Evolutionary conservation across 1,140 invertebrate species (phyloP).

Genomic region (Whitmania pigra): DNA sequence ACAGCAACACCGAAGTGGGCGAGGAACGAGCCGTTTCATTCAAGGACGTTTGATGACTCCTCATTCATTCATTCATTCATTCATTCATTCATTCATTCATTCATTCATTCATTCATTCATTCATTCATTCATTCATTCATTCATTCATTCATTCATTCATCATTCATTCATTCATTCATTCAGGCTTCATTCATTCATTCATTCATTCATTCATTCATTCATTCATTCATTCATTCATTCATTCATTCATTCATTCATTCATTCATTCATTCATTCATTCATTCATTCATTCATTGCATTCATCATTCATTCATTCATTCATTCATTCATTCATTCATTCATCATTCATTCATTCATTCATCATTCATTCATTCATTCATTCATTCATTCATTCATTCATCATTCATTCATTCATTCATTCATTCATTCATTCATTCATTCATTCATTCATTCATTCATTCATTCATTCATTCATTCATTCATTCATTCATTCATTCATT

Average conservation of each 20-base stretch:
- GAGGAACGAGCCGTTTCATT: too few species aligned
- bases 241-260: neutral
- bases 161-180: slow-evolving; percentile 18
- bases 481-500: slow-evolving; percentile 2
- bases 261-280: neutral
- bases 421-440: neutral
- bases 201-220: neutral
- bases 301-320: neutral
- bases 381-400: neutral
- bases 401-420: neutral
- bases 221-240: neutral
- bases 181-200: slow-evolving; percentile 8
- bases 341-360: neutral
- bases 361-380: neutral
- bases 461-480: neutral
- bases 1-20: too few species aligned
- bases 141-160: slow-evolving; percentile 20
- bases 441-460: neutral
- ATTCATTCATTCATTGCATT: neutral
- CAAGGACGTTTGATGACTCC: neutral
- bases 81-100: slow-evolving; percentile 14
- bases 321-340: neutral
- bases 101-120: slow-evolving; percentile 19
- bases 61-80: slow-evolving; percentile 12
- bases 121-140: slow-evolving; percentile 18